Percentiles rank a stretch among this genome's conserved stretches.
These are phyloP conservation scores for Protobothrops flavoviridis DNA, from an alignment of 2,113 vertebrate species.

Conservation along the genomic window DNA sequence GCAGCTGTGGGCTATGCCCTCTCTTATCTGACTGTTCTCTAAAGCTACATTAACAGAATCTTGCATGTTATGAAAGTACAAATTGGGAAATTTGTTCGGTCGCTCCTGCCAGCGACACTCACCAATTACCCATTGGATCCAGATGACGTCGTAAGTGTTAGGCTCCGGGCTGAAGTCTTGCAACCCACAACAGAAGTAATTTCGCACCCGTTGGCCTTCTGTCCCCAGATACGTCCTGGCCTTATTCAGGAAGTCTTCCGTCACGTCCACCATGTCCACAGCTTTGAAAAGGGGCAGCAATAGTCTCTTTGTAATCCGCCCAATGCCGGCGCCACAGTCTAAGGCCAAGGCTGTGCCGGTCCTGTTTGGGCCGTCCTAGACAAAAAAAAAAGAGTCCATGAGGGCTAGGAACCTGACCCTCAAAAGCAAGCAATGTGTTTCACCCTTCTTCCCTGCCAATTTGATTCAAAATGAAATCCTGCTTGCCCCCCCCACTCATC, in stretches of 20 bases:
- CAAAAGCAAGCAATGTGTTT: not conserved
- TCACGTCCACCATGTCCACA: constrained; percentile 95
- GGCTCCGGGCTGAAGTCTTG: constrained; percentile 90
- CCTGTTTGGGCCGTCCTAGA: constrained; percentile 84
- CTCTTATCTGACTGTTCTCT: not conserved
- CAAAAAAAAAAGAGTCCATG: not conserved
- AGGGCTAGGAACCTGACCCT: not conserved
- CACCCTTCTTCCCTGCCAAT: no score
- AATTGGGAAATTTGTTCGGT: not conserved
- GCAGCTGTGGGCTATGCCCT: not conserved
- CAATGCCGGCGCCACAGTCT: constrained; percentile 94
- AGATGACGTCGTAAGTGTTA: constrained; percentile 89
- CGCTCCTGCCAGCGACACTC: constrained; percentile 44
- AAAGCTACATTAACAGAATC: not conserved
- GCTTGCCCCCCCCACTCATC: no score
- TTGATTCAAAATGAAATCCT: no score
- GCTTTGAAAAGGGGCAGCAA: constrained; percentile 87
- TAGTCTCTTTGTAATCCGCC: constrained; percentile 90
- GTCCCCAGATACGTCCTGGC: constrained; percentile 88
- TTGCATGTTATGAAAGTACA: not conserved
- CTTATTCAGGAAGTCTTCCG: constrained; percentile 88
- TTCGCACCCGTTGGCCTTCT: constrained; percentile 82
- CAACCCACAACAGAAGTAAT: constrained; percentile 89
- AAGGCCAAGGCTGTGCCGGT: constrained; percentile 79
- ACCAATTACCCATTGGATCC: constrained; percentile 99